These are phyloP conservation scores for Ploceus nigricollis DNA, from an alignment of 2,113 vertebrate genomes.

Conservation along the genomic window DNA sequence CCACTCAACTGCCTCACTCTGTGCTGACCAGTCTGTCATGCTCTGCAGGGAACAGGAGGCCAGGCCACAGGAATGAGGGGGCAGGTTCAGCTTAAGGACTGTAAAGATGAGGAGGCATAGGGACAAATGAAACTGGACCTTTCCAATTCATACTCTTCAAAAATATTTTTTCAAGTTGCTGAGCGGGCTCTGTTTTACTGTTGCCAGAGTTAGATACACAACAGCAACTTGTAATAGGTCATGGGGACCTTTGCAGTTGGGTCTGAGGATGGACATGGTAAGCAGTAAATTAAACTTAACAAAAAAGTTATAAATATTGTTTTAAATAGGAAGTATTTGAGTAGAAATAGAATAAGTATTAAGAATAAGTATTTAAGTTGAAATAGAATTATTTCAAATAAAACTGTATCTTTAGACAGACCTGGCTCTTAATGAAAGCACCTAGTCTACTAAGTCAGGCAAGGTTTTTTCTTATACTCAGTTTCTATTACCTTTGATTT, in stretches of 20 bases:
- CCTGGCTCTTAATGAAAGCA: not conserved
- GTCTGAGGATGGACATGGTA: not conserved
- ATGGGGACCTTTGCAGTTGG: not conserved
- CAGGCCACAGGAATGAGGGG: not conserved
- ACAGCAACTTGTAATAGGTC: not conserved
- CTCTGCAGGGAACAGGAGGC: not conserved
- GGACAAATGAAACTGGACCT: not conserved
- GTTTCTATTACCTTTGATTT: not conserved
- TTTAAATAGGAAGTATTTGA: not conserved
- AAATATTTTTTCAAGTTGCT: not conserved
- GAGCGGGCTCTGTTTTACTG: not conserved
- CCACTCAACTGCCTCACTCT: not conserved
- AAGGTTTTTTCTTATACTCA: not conserved
- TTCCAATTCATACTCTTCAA: accelerated
- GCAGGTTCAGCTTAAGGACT: not conserved
- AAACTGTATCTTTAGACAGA: not conserved
- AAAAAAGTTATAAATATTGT: not conserved
- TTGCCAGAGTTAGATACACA: not conserved
- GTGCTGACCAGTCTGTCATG: not conserved
- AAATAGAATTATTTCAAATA: not conserved
- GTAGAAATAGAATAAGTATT: not conserved
- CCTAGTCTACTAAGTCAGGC: not conserved
- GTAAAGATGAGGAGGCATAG: not conserved
- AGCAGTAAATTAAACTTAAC: not conserved
- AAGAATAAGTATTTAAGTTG: not conserved